A percentile compares a stretch with the other conserved stretches of the same genome.
These are phyloP conservation scores for Spatula versicolor DNA, from an alignment of 2,797 vertebrate species.

Conservation along the genomic window DNA sequence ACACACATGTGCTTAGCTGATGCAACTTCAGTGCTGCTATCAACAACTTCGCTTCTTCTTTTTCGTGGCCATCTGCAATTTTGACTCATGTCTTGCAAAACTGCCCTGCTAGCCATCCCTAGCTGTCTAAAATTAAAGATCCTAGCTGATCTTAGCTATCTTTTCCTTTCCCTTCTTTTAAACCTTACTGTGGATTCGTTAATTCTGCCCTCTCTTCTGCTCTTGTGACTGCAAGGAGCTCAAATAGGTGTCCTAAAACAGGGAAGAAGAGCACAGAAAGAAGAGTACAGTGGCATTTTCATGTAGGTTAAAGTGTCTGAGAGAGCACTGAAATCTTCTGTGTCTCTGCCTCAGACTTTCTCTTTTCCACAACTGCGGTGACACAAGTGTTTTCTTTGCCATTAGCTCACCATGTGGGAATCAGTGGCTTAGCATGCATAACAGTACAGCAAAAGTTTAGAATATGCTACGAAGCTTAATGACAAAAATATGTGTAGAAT, in stretches of 20 bases:
- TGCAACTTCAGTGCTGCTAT: not conserved
- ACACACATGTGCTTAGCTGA: not conserved
- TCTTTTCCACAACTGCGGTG: not conserved
- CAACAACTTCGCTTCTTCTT: conserved; percentile 38
- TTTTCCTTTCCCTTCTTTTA: not conserved
- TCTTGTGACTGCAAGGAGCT: not conserved
- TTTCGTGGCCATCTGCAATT: not conserved
- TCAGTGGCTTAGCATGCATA: not conserved
- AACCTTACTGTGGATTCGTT: not conserved
- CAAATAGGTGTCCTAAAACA: not conserved
- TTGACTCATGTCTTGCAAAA: conserved; percentile 43
- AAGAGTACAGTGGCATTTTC: not conserved
- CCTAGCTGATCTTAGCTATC: not conserved
- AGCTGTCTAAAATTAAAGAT: conserved; percentile 16
- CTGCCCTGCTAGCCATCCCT: not conserved
- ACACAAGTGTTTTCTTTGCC: conserved; percentile 41
- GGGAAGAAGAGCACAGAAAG: not conserved
- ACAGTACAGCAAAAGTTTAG: not conserved
- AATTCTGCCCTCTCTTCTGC: not conserved
- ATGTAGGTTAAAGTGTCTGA: not conserved
- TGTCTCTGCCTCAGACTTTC: not conserved
- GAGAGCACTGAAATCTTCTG: not conserved
- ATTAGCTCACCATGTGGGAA: conserved; percentile 38
- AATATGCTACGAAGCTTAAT: conserved; percentile 1
- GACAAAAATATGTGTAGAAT: conserved; percentile 63